phyloP scores from a whole-genome alignment of 2,888 invertebrate genomes.

The Uloborus plumipes region DNA sequence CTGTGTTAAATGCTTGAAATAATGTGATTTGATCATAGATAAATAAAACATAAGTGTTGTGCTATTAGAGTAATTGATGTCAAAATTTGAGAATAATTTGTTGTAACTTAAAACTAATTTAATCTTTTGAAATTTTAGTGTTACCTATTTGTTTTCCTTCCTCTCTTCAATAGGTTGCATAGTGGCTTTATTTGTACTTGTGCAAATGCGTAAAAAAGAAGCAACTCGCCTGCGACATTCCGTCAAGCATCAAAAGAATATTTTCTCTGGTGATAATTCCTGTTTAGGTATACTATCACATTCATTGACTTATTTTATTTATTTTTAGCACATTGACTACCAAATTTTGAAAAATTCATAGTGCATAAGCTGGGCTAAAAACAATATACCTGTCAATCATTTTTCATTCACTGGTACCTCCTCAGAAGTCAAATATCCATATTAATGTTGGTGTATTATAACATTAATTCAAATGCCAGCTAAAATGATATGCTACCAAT shows the following conservation, averaged over 20 bases:
- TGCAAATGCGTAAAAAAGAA: slow-evolving; percentile 32
- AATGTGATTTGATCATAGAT: neutral
- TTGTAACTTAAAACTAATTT: neutral
- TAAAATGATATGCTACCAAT: too few relatives aligned
- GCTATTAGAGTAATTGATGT: neutral
- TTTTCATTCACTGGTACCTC: too few relatives aligned
- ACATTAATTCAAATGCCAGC: too few relatives aligned
- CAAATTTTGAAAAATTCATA: too few relatives aligned
- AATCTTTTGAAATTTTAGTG: neutral
- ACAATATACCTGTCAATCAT: too few relatives aligned
- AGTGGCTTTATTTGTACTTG: slow-evolving; percentile 45
- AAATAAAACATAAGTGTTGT: neutral
- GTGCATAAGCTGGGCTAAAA: too few relatives aligned
- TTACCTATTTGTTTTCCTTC: neutral
- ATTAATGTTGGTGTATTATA: too few relatives aligned
- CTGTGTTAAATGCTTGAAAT: neutral
- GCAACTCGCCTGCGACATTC: slow-evolving; percentile 20
- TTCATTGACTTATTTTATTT: neutral
- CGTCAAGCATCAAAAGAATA: slow-evolving; percentile 43
- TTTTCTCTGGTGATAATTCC: slow-evolving; percentile 39
- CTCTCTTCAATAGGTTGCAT: slow-evolving; percentile 36
- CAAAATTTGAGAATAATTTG: neutral
- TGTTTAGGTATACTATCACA: slow-evolving; percentile 20
- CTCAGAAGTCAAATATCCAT: too few relatives aligned
- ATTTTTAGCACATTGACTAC: too few relatives aligned